Evolutionary conservation across 2,888 invertebrate species (phyloP), one percentile per base, ranked within the genome.

Genomic region (Morinoia aosen): DNA sequence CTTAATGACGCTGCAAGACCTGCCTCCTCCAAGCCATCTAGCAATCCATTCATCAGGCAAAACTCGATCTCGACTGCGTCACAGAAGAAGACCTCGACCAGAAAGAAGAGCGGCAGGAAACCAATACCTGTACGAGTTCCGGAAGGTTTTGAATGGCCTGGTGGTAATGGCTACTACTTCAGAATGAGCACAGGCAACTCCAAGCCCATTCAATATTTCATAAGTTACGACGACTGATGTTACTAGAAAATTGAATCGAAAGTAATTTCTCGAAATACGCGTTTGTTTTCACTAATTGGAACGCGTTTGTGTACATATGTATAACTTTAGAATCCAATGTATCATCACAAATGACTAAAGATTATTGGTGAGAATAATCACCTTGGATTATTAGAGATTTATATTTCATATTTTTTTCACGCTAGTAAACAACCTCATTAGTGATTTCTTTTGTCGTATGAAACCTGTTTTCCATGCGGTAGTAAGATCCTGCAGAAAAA

Each of bases 91-190:
- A 88, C 95, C 10, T 58, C 58, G 14, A 64, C 61, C 14, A 95
- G 58, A 16, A 95, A 48, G 39, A 64, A 61, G 64, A 95, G 95
- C n/a, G 95, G 64, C 19, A 39, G 95, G 57, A 95, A 95, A 48
- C 64, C 95, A 58, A 93, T 93, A 14, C 95, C 95, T 57, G 95
- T 96, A 94, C 95, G 95, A 95, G 76, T 64, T 39, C 95, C 96
- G 12, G 91, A 95, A 5, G 95, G 96, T 2, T 88, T 96, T 88
- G 95, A 95, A 25, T 96, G 96, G 95, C 96, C 96, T 4, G 96
- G 96, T n/a, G 96, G 96, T 14, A 96, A 96, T 57, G 96, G 96
- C 48, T 96, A 96, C 76, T 96, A 93, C 95, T 96, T 96, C 95
- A 96, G 96, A 58, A 96, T 96, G 96, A 96, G 96, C 76, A 95